phyloP scores from a whole-genome alignment of 1,140 invertebrate genomes.

The Heliconius hermathena region DNA sequence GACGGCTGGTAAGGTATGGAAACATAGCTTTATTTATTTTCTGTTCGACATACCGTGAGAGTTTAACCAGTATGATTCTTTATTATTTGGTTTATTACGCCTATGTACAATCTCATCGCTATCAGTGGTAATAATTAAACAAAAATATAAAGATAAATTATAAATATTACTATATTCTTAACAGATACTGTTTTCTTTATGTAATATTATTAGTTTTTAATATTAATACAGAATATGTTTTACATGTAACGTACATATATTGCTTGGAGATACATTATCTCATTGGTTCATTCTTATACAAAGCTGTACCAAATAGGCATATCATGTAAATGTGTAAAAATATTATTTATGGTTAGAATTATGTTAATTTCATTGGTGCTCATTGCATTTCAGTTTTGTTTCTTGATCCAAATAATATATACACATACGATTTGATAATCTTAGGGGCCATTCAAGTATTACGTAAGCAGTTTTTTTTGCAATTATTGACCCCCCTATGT shows the following conservation, averaged over 20 bases:
- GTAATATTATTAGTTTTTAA: neutral
- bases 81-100: neutral
- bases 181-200: neutral
- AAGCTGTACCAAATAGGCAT: constrained; percentile 36
- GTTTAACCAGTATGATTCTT: neutral
- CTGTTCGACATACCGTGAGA: constrained; percentile 11
- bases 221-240: constrained; percentile 19
- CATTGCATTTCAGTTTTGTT: constrained; percentile 62
- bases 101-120: constrained; percentile 5
- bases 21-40: constrained; percentile 24
- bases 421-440: constrained; percentile 21
- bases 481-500: too few relatives aligned
- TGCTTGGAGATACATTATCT: constrained; percentile 11
- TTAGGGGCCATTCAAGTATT: neutral
- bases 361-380: constrained; percentile 66
- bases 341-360: constrained; percentile 45
- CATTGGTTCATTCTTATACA: constrained; percentile 23
- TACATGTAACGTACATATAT: constrained; percentile 32
- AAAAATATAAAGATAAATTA: neutral
- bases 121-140: neutral
- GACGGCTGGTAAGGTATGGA: constrained; percentile 1
- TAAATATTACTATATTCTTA: constrained; percentile 7
- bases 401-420: constrained; percentile 41
- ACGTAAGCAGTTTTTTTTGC: too few relatives aligned
- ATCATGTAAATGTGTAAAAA: constrained; percentile 69